Evolutionary conservation across 2,888 invertebrate species (phyloP).

Genomic region (Alsophila aescularia): DNA sequence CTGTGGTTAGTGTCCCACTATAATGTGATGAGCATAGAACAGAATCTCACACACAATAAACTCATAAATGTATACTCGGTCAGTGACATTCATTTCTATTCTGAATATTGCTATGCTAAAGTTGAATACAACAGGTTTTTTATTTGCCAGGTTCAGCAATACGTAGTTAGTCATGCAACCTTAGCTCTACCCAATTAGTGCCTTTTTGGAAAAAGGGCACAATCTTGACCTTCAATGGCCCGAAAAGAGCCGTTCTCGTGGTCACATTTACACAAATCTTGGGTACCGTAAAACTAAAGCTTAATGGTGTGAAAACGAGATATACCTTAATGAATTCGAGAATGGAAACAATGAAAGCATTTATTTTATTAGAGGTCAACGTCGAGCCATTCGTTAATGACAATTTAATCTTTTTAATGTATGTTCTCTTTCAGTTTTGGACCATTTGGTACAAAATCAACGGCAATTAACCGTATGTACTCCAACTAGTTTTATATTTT

Average conservation of each 20-base stretch:
- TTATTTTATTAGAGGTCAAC: slow-evolving; percentile 6
- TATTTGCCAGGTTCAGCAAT: too few relatives aligned
- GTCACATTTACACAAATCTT: slow-evolving; percentile 30
- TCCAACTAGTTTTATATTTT: too few relatives aligned
- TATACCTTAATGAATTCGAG: slow-evolving; percentile 29
- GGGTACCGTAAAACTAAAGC: slow-evolving; percentile 25
- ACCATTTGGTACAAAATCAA: too few relatives aligned
- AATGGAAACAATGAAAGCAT: slow-evolving; percentile 8
- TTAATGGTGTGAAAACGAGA: slow-evolving; percentile 31
- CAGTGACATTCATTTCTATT: too few relatives aligned
- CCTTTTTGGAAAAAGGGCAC: slow-evolving; percentile 12
- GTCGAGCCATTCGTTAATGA: slow-evolving; percentile 5
- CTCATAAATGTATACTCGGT: too few relatives aligned
- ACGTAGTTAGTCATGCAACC: slow-evolving; percentile 1
- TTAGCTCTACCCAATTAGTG: slow-evolving; percentile 10
- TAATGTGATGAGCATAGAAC: too few relatives aligned
- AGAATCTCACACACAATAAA: too few relatives aligned
- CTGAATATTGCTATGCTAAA: too few relatives aligned
- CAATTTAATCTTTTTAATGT: neutral
- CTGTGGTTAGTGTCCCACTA: too few relatives aligned
- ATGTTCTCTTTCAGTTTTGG: neutral
- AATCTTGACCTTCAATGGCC: slow-evolving; percentile 23
- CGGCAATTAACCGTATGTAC: too few relatives aligned
- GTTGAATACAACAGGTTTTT: too few relatives aligned
- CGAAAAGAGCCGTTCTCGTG: slow-evolving; percentile 18